phyloP scores from a whole-genome alignment of 92 coral and sea anemone species.

The Porites cylindrica region DNA sequence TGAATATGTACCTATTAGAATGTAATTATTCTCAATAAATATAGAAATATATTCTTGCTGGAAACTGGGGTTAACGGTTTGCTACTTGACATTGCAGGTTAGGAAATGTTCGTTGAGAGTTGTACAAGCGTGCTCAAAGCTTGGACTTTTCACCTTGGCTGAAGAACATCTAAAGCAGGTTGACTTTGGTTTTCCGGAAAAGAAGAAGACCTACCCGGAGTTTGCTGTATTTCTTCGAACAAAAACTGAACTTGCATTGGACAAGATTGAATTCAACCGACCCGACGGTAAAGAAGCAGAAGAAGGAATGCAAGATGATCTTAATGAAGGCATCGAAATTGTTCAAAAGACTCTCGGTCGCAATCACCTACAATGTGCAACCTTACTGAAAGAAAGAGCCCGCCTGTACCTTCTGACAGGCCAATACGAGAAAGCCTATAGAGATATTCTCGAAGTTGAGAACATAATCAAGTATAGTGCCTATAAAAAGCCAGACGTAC shows the following conservation, averaged over 20 bases:
- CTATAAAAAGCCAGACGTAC: not conserved
- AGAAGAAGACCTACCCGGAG: not conserved
- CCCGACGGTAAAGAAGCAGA: not conserved
- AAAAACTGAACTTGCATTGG: not conserved
- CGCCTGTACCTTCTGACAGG: slow-evolving; percentile 11
- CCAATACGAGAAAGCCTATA: not conserved
- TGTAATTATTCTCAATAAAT: too few relatives aligned
- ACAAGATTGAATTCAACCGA: slow-evolving; percentile 1
- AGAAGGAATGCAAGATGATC: not conserved
- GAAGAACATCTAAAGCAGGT: slow-evolving; percentile 2
- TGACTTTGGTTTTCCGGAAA: not conserved
- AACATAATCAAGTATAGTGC: not conserved
- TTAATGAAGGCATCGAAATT: slow-evolving; percentile 5
- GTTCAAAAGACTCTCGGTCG: not conserved
- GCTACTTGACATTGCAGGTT: not conserved
- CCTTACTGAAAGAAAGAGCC: slow-evolving; percentile 5
- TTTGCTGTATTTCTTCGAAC: too few relatives aligned
- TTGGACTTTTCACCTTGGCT: slow-evolving; percentile 12
- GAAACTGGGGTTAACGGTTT: too few relatives aligned
- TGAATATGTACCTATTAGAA: too few relatives aligned
- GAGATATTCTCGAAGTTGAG: not conserved
- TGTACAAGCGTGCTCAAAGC: slow-evolving; percentile 13
- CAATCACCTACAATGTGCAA: not conserved
- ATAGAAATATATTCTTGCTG: too few relatives aligned
- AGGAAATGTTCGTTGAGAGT: slow-evolving; percentile 7